Evolutionary conservation across 2,113 vertebrate species (phyloP).

Genomic region (Genyomyrus donnyi): DNA sequence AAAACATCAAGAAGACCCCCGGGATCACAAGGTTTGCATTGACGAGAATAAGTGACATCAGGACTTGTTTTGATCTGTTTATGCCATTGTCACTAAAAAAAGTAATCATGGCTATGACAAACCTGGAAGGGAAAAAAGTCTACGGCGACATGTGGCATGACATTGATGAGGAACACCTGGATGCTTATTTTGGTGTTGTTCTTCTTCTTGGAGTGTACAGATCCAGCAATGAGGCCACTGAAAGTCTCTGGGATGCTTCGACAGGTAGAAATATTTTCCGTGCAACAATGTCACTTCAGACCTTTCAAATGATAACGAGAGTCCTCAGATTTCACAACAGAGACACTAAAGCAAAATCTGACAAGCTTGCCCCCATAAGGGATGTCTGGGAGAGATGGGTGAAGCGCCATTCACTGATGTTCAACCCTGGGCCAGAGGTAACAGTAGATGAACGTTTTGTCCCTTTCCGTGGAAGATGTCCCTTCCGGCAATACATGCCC

Average conservation of each 20-base stretch:
- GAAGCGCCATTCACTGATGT: slow-evolving; percentile 22
- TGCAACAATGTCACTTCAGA: slow-evolving; percentile 21
- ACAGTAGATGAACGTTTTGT: slow-evolving; percentile 15
- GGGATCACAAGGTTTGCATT: slow-evolving; percentile 26
- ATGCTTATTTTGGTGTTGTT: slow-evolving; percentile 19
- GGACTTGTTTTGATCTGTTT: slow-evolving; percentile 26
- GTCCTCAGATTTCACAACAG: slow-evolving; percentile 30
- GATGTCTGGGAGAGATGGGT: slow-evolving; percentile 13
- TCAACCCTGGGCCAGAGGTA: slow-evolving; percentile 28
- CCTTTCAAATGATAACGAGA: slow-evolving; percentile 20
- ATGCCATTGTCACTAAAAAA: slow-evolving; percentile 22
- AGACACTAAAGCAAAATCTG: slow-evolving; percentile 20
- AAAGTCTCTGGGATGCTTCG: slow-evolving; percentile 15
- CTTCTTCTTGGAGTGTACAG: slow-evolving; percentile 20
- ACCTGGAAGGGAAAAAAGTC: slow-evolving; percentile 17
- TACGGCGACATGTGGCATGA: slow-evolving; percentile 7
- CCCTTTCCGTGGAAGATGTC: slow-evolving; percentile 14
- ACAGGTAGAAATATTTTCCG: slow-evolving; percentile 21
- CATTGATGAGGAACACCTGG: slow-evolving; percentile 17
- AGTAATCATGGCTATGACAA: slow-evolving; percentile 21
- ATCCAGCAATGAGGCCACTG: slow-evolving; percentile 23
- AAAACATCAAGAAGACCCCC: slow-evolving; percentile 13
- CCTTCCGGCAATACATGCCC: slow-evolving; percentile 20
- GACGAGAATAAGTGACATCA: slow-evolving; percentile 24
- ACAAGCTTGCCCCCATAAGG: slow-evolving; percentile 26